These are phyloP conservation scores for Polyommatus icarus DNA, from an alignment of 2,888 invertebrate genomes.

Conservation along the genomic window DNA sequence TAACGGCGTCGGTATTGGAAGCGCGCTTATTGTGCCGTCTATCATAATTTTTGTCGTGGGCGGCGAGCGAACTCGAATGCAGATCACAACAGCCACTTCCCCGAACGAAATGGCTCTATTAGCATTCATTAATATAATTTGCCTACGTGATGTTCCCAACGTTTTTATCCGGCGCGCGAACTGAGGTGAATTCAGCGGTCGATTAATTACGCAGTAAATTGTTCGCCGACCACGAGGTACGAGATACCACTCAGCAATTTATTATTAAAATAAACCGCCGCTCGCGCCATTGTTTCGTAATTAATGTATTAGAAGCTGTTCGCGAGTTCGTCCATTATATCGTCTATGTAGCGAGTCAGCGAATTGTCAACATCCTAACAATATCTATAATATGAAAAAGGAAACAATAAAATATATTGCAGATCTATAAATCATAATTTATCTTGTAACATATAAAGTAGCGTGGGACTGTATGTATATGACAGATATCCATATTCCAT, in stretches of 20 bases:
- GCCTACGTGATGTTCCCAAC: constrained; percentile 19
- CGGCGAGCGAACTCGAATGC: constrained; percentile 53
- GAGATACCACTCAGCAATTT: constrained; percentile 30
- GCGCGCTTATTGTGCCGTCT: constrained; percentile 77
- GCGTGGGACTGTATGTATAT: constrained; percentile 20
- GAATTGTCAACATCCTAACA: not conserved
- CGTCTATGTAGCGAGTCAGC: not conserved
- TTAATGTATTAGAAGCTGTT: constrained; percentile 19
- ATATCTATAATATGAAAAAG: not conserved
- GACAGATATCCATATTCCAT: not conserved
- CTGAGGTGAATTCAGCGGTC: constrained; percentile 13
- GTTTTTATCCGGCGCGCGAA: not conserved
- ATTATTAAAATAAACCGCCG: constrained; percentile 33
- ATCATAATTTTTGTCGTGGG: constrained; percentile 72
- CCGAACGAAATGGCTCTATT: constrained; percentile 25
- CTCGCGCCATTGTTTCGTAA: constrained; percentile 29
- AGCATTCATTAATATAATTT: constrained; percentile 4
- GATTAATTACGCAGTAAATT: constrained; percentile 26
- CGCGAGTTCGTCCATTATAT: constrained; percentile 23
- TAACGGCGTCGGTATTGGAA: constrained; percentile 75
- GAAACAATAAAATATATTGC: not conserved
- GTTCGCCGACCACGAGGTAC: constrained; percentile 24
- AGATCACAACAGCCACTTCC: constrained; percentile 37
- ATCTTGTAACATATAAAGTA: not conserved
- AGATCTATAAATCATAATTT: not conserved